phyloP scores from a whole-genome alignment of 2,888 invertebrate species.

The Drosophila picticornis region DNA sequence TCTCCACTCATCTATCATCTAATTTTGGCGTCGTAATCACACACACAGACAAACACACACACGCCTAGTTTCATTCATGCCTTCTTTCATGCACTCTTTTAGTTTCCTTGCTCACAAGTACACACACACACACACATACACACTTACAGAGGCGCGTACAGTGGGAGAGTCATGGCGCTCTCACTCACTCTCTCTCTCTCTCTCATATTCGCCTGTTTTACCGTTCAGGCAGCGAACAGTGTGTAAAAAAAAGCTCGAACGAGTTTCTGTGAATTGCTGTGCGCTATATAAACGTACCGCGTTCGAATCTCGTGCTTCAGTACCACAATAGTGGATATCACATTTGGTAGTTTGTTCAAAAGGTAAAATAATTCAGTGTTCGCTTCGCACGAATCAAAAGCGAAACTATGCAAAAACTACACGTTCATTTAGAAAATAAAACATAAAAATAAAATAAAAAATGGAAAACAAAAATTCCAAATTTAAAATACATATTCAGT shows the following conservation, averaged over 20 bases:
- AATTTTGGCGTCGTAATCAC: slow-evolving; percentile 41
- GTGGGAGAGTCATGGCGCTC: slow-evolving; percentile 45
- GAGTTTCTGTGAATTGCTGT: slow-evolving; percentile 62
- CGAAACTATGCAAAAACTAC: slow-evolving; percentile 51
- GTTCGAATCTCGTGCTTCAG: slow-evolving; percentile 84
- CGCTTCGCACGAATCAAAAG: slow-evolving; percentile 30
- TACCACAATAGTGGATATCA: slow-evolving; percentile 83
- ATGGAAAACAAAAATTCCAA: slow-evolving; percentile 6
- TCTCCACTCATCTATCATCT: slow-evolving; percentile 47
- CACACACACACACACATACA: slow-evolving; percentile 9
- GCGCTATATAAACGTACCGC: slow-evolving; percentile 84
- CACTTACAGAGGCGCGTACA: slow-evolving; percentile 7
- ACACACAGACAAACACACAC: slow-evolving; percentile 13
- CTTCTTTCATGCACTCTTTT: too few species aligned
- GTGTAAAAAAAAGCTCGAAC: slow-evolving; percentile 68
- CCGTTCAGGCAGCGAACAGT: slow-evolving; percentile 53
- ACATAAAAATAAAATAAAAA: slow-evolving; percentile 14
- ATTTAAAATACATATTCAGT: neutral
- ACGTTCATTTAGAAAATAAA: slow-evolving; percentile 32
- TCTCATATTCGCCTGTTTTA: slow-evolving; percentile 42
- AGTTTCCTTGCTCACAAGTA: slow-evolving; percentile 38
- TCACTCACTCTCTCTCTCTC: slow-evolving; percentile 34
- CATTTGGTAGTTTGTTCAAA: slow-evolving; percentile 76
- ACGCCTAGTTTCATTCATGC: slow-evolving; percentile 70
- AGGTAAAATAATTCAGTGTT: slow-evolving; percentile 59